Evolutionary conservation across 1,140 invertebrate genomes (phyloP).

Genomic region (Bombus affinis): DNA sequence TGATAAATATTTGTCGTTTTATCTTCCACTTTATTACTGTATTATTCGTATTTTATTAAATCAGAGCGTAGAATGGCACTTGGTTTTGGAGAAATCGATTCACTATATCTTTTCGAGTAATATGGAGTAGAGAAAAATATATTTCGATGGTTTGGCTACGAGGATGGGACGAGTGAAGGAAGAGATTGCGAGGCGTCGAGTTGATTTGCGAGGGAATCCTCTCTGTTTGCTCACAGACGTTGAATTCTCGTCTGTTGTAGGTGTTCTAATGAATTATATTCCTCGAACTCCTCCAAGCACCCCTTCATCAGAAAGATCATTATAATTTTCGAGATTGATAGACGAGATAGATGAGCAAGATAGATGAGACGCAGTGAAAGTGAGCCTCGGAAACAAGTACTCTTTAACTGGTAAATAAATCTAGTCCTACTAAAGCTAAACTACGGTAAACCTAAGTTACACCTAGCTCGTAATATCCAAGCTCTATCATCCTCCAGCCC

Average conservation of each 20-base stretch:
- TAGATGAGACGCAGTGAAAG: constrained; percentile 21
- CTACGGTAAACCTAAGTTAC: constrained; percentile 7
- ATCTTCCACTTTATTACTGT: no score
- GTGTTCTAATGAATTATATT: constrained; percentile 16
- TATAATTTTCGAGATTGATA: constrained; percentile 33
- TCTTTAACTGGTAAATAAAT: constrained; percentile 34
- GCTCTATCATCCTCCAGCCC: not conserved
- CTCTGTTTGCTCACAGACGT: constrained; percentile 1
- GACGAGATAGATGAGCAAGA: constrained; percentile 36
- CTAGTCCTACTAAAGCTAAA: not conserved
- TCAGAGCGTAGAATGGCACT: no score
- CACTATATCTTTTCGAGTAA: not conserved
- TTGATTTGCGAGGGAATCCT: constrained; percentile 9
- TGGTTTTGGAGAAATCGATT: not conserved
- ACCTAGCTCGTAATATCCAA: not conserved
- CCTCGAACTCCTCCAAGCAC: constrained; percentile 9
- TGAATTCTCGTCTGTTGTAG: not conserved
- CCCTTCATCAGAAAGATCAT: constrained; percentile 5
- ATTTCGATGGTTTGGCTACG: not conserved
- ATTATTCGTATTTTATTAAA: no score
- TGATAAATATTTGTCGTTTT: no score
- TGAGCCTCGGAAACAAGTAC: constrained; percentile 26
- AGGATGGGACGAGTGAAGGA: no score
- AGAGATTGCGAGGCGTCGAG: not conserved
- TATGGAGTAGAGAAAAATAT: not conserved